Evolutionary conservation across 1,140 invertebrate genomes (phyloP), one percentile per base, ranked within the genome.

Genomic region (Drosophila sp.): DNA sequence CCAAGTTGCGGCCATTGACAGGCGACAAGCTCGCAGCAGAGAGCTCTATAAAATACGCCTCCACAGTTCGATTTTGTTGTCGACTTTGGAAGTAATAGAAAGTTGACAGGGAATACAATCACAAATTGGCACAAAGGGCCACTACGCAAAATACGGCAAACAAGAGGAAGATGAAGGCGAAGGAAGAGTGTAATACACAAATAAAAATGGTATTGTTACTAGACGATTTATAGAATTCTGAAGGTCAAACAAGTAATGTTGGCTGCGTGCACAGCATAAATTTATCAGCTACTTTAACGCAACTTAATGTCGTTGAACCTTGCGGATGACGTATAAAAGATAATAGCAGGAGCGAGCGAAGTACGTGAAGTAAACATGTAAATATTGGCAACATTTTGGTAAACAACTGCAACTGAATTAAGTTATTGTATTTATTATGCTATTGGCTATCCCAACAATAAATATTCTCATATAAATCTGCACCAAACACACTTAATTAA

Each of bases 171-270:
- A 27, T 36, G n/a, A 50, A 7, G 56, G 8, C 43, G 40, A 18
- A 51, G 9, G 34, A 11, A 56, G 14, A 46, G 18, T 54, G 58
- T 34, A 32, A 32, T 32, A 34, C 32, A 46, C 3, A 65, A 73
- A 67, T n/a, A 41, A 79, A 72, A 38, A 72, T 65, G 45, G 43
- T 36, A 40, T 34, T 40, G 41, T 67, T 58, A 54, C 54, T 72
- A 50, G 38, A 46, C 54, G 25, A 72, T 76, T 76, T 76, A 75
- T 87, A 72, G 74, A 69, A 58, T 66, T 72, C 16, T 86, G 81
- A 86, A 86, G 81, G 81, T 86, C 81, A 86, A 41, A 72, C 74
- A 72, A 80, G 65, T 78, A 78, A 78, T 78, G 43, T 40, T 16
- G n/a, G n/a, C 53, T 75, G 74, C 81, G 81, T 86, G 81, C 59